Conservation (phyloP, 1,140 invertebrate genomes). For the Calliopsis andreniformis region DNA sequence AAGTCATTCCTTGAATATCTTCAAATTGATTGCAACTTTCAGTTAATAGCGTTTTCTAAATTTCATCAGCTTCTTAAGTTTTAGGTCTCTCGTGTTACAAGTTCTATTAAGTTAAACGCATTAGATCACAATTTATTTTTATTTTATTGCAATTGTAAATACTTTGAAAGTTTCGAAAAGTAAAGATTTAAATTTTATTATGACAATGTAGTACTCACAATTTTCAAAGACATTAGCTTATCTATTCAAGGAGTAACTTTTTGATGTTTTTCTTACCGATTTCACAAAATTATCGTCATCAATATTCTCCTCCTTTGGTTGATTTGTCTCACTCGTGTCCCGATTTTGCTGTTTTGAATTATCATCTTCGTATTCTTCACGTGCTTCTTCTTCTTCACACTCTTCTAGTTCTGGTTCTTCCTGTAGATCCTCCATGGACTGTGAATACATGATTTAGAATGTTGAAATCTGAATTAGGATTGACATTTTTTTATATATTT, state of each 20-base stretch:
- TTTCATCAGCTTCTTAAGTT: no score
- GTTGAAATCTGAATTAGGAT: background rate
- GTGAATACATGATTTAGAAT: conserved; percentile 1
- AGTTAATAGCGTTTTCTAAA: background rate
- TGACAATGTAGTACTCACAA: conserved; percentile 27
- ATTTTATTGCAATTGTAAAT: background rate
- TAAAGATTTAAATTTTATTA: background rate
- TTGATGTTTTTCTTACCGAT: conserved; percentile 74
- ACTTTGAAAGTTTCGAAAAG: background rate
- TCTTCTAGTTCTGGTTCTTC: conserved; percentile 81
- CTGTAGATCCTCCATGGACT: conserved; percentile 80
- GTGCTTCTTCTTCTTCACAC: conserved; percentile 80
- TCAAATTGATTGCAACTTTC: background rate
- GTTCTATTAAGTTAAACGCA: no score
- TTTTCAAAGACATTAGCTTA: conserved; percentile 23
- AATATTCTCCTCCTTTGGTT: conserved; percentile 34
- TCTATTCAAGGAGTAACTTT: conserved; percentile 51
- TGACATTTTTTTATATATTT: background rate
- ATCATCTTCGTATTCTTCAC: conserved; percentile 70
- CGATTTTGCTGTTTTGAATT: conserved; percentile 16
- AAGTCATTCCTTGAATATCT: conserved; percentile 20
- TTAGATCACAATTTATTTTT: background rate
- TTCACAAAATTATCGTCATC: conserved; percentile 65
- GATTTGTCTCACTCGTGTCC: conserved; percentile 20
- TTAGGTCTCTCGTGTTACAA: no score